Conservation (phyloP, 2,888 invertebrate species). For the Calliopum simillimum region DNA sequence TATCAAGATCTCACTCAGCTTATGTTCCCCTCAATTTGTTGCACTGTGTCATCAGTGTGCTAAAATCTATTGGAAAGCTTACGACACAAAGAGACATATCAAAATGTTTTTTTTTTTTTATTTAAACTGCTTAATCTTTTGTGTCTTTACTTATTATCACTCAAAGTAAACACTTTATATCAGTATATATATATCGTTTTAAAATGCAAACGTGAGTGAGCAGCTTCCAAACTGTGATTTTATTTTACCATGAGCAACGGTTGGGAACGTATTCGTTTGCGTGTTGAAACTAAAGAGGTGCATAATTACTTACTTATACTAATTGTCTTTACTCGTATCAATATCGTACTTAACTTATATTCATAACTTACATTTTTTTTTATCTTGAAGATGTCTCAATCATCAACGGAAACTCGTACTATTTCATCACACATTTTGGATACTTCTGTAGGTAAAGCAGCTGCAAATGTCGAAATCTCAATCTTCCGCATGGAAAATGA, state of each 20-base stretch:
- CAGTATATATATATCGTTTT: no score
- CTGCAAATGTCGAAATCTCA: slow-evolving; percentile 75
- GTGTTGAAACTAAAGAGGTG: slow-evolving; percentile 53
- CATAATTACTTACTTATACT: background rate
- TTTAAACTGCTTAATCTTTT: no score
- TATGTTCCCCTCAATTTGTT: no score
- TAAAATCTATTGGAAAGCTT: no score
- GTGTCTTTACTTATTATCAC: no score
- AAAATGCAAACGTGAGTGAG: background rate
- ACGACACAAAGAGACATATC: no score
- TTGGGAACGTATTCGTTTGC: slow-evolving; percentile 53
- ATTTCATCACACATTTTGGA: slow-evolving; percentile 83
- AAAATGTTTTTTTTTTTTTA: no score
- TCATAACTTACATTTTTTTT: background rate
- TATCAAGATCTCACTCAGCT: no score
- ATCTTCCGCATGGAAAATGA: slow-evolving; percentile 73
- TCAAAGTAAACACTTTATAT: no score
- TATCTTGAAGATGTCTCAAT: background rate
- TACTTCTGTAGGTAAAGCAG: slow-evolving; percentile 76
- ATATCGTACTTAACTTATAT: background rate
- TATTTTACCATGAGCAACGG: slow-evolving; percentile 51
- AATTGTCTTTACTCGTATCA: background rate
- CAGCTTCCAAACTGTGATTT: slow-evolving; percentile 3
- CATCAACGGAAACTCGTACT: slow-evolving; percentile 67
- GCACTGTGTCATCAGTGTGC: no score